Conservation (phyloP, 2,113 vertebrate genomes). For the Reinhardtius hippoglossoides region DNA sequence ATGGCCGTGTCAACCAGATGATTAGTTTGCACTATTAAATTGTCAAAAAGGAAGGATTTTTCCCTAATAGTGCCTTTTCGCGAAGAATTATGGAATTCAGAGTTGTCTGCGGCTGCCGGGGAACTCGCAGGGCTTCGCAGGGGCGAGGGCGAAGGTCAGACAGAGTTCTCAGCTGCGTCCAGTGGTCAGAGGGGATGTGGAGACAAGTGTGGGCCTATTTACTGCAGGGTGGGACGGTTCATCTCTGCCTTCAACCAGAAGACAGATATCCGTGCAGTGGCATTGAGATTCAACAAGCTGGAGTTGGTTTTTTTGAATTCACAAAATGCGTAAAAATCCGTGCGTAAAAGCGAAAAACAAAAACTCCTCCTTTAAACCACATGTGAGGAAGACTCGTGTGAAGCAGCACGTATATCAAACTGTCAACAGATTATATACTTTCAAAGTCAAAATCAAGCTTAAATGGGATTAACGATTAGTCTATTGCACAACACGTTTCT, state of each 20-base stretch:
- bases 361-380: not conserved
- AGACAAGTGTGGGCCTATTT: conserved; percentile 61
- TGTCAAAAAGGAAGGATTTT: conserved; percentile 92
- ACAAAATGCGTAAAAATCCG: not conserved
- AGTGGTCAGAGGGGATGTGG: conserved; percentile 56
- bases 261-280: conserved; percentile 27
- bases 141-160: conserved; percentile 84
- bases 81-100: conserved; percentile 86
- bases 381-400: too few species aligned
- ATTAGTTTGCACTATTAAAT: conserved; percentile 96
- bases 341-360: conserved; percentile 8
- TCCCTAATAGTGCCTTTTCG: conserved; percentile 85
- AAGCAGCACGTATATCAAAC: too few species aligned
- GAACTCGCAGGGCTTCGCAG: conserved; percentile 77
- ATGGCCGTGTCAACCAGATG: conserved; percentile 93
- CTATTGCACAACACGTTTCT: not conserved
- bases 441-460: not conserved
- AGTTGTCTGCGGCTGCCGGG: conserved; percentile 77
- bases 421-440: too few species aligned
- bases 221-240: conserved; percentile 18
- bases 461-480: not conserved
- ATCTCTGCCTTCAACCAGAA: conserved; percentile 25
- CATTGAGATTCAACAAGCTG: conserved; percentile 32
- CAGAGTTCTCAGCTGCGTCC: conserved; percentile 81
- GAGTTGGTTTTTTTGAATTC: not conserved